These are phyloP conservation scores for Leptopilina syphax DNA, from an alignment of 2,888 invertebrate species.

Conservation along the genomic window DNA sequence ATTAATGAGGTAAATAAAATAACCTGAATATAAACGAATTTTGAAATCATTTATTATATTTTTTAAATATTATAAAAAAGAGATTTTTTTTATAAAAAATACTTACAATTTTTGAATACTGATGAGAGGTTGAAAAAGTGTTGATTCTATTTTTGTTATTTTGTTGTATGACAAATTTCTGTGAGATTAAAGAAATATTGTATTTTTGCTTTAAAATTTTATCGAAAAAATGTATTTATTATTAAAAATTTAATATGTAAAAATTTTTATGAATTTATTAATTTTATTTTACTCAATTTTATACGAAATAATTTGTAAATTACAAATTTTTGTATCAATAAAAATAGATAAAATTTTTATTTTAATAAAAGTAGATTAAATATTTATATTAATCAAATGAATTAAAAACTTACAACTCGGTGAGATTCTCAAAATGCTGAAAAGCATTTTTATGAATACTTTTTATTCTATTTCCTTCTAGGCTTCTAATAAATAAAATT, in stretches of 20 bases:
- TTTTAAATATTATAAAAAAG: too few species aligned
- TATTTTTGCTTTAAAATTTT: slow-evolving; percentile 14
- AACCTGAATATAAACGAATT: neutral
- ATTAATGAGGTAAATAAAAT: neutral
- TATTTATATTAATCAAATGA: neutral
- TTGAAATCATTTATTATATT: too few species aligned
- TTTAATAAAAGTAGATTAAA: neutral
- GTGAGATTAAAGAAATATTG: neutral
- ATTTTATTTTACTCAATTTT: too few species aligned
- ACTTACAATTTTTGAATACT: slow-evolving; percentile 79
- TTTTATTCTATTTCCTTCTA: slow-evolving; percentile 75
- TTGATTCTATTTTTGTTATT: slow-evolving; percentile 74
- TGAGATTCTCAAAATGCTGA: slow-evolving; percentile 73
- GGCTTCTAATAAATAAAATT: slow-evolving; percentile 64
- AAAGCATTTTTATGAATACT: slow-evolving; percentile 77
- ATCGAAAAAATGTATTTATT: too few species aligned
- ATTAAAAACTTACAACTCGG: slow-evolving; percentile 78
- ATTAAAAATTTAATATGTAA: too few species aligned
- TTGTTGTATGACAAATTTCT: slow-evolving; percentile 76
- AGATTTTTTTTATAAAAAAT: slow-evolving; percentile 21
- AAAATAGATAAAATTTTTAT: too few species aligned
- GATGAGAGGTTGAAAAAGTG: slow-evolving; percentile 74
- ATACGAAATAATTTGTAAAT: too few species aligned
- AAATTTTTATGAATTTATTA: too few species aligned
- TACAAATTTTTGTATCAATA: too few species aligned